A percentile compares a stretch with the other conserved stretches of the same genome.
These are phyloP conservation scores for Phylloscopus whistleri DNA, from an alignment of 2,113 vertebrate species.

Conservation along the genomic window DNA sequence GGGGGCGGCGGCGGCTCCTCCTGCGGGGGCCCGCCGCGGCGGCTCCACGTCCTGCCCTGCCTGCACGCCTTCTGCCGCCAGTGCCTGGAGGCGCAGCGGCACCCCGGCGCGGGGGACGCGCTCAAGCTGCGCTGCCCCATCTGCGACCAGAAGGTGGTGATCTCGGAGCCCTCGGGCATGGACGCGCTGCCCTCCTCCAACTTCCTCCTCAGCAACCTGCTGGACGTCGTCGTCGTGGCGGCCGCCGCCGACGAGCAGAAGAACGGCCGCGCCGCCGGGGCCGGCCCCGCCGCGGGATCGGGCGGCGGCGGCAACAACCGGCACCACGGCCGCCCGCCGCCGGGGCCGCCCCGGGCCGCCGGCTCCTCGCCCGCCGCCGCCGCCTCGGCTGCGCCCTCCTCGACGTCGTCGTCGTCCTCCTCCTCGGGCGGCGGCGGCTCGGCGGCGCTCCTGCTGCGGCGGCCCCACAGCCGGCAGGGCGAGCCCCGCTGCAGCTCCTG, in stretches of 20 bases:
- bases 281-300: slow-evolving; percentile 48
- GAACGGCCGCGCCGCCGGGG: slow-evolving; percentile 66
- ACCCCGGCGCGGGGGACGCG: slow-evolving; percentile 74
- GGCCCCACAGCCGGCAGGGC: no score
- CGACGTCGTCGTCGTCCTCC: not conserved
- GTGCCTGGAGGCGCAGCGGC: slow-evolving; percentile 88
- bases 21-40: slow-evolving; percentile 69
- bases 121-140: slow-evolving; percentile 89
- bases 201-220: slow-evolving; percentile 91
- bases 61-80: slow-evolving; percentile 92
- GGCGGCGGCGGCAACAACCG: not conserved
- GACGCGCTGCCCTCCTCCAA: slow-evolving; percentile 90
- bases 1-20: slow-evolving; percentile 65
- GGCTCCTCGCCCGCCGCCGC: no score
- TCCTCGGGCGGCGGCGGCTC: not conserved
- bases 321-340: not conserved
- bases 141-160: slow-evolving; percentile 89
- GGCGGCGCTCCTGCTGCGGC: no score
- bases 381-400: no score
- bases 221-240: slow-evolving; percentile 86
- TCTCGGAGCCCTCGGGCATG: slow-evolving; percentile 85
- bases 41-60: slow-evolving; percentile 89
- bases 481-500: no score
- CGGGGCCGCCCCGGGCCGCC: no score
- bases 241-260: slow-evolving; percentile 80